These are phyloP conservation scores for Vanacampus margaritifer DNA, from an alignment of 2,113 vertebrate genomes.

Conservation along the genomic window DNA sequence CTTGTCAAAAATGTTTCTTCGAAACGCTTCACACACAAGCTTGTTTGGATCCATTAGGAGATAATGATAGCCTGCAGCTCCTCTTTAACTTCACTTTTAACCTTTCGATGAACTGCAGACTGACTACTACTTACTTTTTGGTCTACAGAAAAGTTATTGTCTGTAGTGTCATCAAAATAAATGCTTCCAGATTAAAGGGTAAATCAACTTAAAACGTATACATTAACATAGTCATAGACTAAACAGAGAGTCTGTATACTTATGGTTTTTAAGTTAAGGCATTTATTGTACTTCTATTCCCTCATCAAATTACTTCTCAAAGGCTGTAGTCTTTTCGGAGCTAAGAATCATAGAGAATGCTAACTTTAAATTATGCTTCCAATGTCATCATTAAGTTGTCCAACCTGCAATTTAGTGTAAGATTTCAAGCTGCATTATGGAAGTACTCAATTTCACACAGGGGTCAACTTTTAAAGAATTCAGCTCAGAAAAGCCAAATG, in stretches of 20 bases:
- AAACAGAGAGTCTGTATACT: not conserved
- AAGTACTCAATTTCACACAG: constrained; percentile 51
- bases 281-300: constrained; percentile 17
- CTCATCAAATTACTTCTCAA: constrained; percentile 26
- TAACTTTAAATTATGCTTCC: constrained; percentile 50
- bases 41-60: constrained; percentile 13
- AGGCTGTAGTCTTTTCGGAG: constrained; percentile 33
- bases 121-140: not conserved
- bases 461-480: constrained; percentile 59
- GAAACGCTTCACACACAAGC: constrained; percentile 2
- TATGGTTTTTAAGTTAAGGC: constrained; percentile 13
- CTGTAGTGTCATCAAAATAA: constrained; percentile 3
- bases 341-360: constrained; percentile 50
- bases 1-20: constrained; percentile 1
- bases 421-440: constrained; percentile 39
- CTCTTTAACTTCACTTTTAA: constrained; percentile 23
- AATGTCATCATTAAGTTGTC: constrained; percentile 47
- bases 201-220: not conserved
- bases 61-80: constrained; percentile 24
- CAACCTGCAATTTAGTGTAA: constrained; percentile 57
- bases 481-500: constrained; percentile 49
- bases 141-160: constrained; percentile 10
- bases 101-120: constrained; percentile 23
- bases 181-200: not conserved
- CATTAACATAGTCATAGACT: not conserved